A percentile compares a stretch with the other conserved stretches of the same genome.
Evolutionary conservation across 2,797 vertebrate species (phyloP).

Genomic region (Aplochiton taeniatus): DNA sequence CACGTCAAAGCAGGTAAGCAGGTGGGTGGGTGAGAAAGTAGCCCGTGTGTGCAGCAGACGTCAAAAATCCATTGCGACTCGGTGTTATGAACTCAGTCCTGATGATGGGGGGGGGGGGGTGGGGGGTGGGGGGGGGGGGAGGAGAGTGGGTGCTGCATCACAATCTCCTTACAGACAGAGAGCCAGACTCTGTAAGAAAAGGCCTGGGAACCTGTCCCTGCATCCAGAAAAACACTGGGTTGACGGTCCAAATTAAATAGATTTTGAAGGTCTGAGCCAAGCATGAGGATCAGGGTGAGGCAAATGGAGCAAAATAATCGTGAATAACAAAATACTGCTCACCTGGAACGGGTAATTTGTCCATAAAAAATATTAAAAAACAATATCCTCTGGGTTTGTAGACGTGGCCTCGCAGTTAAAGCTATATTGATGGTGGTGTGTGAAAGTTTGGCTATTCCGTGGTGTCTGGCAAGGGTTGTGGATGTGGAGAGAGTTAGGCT

Average conservation of each 20-base stretch:
- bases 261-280: slow-evolving; percentile 21
- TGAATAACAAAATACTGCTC: slow-evolving; percentile 45
- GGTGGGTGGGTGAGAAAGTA: too few relatives aligned
- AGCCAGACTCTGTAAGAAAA: background rate
- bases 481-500: slow-evolving; percentile 7
- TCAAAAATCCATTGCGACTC: slow-evolving; percentile 23
- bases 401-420: slow-evolving; percentile 22
- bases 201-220: too few relatives aligned
- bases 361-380: slow-evolving; percentile 36
- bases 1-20: too few relatives aligned
- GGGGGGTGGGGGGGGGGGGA: slow-evolving; percentile 14
- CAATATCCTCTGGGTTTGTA: slow-evolving; percentile 20
- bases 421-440: slow-evolving; percentile 25
- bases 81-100: slow-evolving; percentile 8
- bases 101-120: slow-evolving; percentile 10
- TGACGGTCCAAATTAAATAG: background rate
- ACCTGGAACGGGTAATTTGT: slow-evolving; percentile 55
- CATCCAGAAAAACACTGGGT: too few relatives aligned
- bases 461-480: slow-evolving; percentile 31
- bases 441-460: slow-evolving; percentile 36
- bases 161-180: slow-evolving; percentile 5
- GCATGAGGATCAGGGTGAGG: slow-evolving; percentile 23
- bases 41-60: background rate
- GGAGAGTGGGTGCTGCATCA: slow-evolving; percentile 12
- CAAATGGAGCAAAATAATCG: slow-evolving; percentile 26